phyloP scores from a whole-genome alignment of 2,888 invertebrate genomes.

The Polyploca ridens region DNA sequence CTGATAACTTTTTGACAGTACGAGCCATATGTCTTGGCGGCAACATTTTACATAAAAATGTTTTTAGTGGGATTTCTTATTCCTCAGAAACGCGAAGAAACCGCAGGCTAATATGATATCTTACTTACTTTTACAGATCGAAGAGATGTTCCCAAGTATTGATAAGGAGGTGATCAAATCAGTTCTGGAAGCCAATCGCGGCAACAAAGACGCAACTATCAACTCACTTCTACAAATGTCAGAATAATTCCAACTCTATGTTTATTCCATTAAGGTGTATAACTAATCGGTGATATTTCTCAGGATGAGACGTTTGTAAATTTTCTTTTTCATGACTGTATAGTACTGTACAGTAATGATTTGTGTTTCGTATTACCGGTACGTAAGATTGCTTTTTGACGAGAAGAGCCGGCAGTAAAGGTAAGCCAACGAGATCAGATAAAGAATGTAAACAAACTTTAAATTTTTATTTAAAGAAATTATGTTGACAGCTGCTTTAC shows the following conservation, averaged over 20 bases:
- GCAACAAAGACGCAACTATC: constrained; percentile 95
- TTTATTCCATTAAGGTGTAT: constrained; percentile 4
- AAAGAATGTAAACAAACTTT: too few species aligned
- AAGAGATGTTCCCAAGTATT: constrained; percentile 98
- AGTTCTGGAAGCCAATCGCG: constrained; percentile 94
- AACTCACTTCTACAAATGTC: constrained; percentile 96
- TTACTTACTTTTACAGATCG: constrained; percentile 85
- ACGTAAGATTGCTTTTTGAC: not conserved
- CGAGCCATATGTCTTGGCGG: too few species aligned
- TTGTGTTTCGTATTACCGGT: not conserved
- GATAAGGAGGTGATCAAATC: constrained; percentile 97
- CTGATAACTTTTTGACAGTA: too few species aligned
- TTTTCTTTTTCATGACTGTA: too few species aligned
- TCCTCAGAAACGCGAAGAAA: too few species aligned
- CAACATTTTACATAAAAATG: too few species aligned
- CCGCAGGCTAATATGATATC: not conserved
- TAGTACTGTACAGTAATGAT: not conserved
- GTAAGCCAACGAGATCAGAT: too few species aligned
- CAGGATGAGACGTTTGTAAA: not conserved
- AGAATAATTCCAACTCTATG: constrained; percentile 74
- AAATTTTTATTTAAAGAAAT: too few species aligned
- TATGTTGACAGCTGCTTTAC: too few species aligned
- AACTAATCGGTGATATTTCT: not conserved
- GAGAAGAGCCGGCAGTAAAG: not conserved
- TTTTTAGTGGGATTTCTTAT: too few species aligned